A percentile compares a stretch with the other conserved stretches of the same genome.
Conservation (phyloP, 2,113 vertebrate species). For the Atrichornis clamosus region DNA sequence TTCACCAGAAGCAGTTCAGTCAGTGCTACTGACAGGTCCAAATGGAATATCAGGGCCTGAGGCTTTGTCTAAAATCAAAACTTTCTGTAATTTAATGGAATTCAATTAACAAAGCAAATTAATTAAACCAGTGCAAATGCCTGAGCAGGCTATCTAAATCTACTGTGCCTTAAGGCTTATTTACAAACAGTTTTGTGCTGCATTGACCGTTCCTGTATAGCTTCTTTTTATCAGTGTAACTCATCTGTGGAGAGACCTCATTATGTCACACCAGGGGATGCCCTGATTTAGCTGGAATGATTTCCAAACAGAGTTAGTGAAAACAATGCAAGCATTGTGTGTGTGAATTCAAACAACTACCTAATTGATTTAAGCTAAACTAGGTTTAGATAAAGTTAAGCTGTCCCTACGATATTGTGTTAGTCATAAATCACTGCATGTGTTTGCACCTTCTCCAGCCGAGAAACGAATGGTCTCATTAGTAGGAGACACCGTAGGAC, state of each 20-base stretch:
- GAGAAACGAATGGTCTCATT: constrained; percentile 22
- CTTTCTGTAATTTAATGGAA: neutral
- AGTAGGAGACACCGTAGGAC: neutral
- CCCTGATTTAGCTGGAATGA: neutral
- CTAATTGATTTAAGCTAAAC: neutral
- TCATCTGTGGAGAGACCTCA: constrained; percentile 28
- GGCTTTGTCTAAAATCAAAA: constrained; percentile 12
- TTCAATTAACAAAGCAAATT: constrained; percentile 20
- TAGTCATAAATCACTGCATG: neutral
- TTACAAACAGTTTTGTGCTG: constrained; percentile 36
- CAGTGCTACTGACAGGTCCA: neutral
- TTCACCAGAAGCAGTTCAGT: neutral
- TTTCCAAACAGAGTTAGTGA: constrained; percentile 16
- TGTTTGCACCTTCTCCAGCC: neutral
- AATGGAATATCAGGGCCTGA: neutral
- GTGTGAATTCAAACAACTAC: neutral
- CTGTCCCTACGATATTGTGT: neutral
- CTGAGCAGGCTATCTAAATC: neutral
- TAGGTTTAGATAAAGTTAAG: neutral
- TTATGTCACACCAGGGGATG: constrained; percentile 50
- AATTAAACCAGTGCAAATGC: constrained; percentile 22
- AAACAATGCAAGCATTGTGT: neutral
- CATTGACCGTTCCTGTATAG: constrained; percentile 5
- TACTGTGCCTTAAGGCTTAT: neutral
- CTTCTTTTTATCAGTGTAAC: constrained; percentile 3